phyloP scores from a whole-genome alignment of 2,113 vertebrate genomes.

The Tympanuchus pallidicinctus region DNA sequence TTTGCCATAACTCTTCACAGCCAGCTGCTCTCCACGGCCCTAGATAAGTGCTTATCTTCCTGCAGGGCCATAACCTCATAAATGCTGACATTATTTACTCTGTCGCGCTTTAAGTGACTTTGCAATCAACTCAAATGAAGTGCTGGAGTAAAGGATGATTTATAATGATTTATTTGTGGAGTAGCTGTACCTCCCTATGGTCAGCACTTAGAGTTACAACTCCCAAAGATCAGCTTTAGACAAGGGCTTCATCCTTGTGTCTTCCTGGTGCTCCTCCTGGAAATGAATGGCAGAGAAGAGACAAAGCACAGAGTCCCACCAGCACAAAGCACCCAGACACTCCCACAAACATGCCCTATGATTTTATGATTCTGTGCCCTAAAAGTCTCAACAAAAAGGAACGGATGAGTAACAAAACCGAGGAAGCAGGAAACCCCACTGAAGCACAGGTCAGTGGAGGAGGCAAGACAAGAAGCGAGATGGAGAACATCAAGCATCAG shows the following conservation, averaged over 20 bases:
- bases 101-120: neutral
- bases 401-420: neutral
- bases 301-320: neutral
- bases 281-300: neutral
- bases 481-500: neutral
- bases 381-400: neutral
- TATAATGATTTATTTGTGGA: neutral
- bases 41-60: neutral
- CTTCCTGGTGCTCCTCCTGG: neutral
- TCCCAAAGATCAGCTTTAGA: neutral
- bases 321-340: neutral
- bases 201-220: neutral
- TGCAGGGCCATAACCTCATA: neutral
- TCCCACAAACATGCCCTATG: neutral
- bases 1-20: neutral
- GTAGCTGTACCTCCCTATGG: neutral
- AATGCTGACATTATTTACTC: neutral
- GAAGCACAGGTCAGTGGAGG: accelerated
- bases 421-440: neutral
- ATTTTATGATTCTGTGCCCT: too few species aligned
- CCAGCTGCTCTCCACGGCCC: neutral
- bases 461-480: neutral
- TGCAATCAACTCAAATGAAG: neutral
- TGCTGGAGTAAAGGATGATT: neutral
- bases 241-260: neutral